Percentiles rank a stretch among this genome's conserved stretches.
These are phyloP conservation scores for Cryptus viduatorius DNA, from an alignment of 2,888 invertebrate species.

Conservation along the genomic window DNA sequence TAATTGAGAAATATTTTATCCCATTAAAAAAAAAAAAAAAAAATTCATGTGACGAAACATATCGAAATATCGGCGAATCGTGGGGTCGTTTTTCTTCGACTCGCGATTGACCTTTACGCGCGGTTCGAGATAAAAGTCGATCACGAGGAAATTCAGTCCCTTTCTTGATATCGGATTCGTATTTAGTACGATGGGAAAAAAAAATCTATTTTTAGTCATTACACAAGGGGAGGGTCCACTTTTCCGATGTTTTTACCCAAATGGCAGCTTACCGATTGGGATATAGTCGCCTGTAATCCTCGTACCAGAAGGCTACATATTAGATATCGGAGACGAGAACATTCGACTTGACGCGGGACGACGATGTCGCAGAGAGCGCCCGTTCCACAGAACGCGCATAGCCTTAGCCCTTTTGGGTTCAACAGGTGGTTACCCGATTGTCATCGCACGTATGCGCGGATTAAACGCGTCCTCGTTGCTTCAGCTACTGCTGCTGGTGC, in stretches of 20 bases:
- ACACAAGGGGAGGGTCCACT: background rate
- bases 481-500: constrained; percentile 44
- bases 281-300: background rate
- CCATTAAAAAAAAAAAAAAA: background rate
- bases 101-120: too few relatives aligned
- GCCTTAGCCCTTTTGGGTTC: constrained; percentile 69
- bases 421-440: constrained; percentile 80
- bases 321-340: constrained; percentile 9
- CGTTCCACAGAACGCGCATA: constrained; percentile 17
- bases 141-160: too few relatives aligned
- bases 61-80: background rate
- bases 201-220: background rate
- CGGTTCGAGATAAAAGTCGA: too few relatives aligned
- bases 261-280: background rate
- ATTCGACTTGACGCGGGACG: constrained; percentile 24
- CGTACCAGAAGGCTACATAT: background rate
- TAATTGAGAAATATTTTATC: background rate
- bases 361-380: constrained; percentile 17
- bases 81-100: background rate
- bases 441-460: constrained; percentile 78
- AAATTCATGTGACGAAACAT: background rate
- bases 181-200: background rate
- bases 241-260: background rate
- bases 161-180: background rate
- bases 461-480: constrained; percentile 72